Percentiles rank a stretch among this genome's conserved stretches.
These are phyloP conservation scores for Theocolax elegans DNA, from an alignment of 1,140 invertebrate species.

Conservation along the genomic window DNA sequence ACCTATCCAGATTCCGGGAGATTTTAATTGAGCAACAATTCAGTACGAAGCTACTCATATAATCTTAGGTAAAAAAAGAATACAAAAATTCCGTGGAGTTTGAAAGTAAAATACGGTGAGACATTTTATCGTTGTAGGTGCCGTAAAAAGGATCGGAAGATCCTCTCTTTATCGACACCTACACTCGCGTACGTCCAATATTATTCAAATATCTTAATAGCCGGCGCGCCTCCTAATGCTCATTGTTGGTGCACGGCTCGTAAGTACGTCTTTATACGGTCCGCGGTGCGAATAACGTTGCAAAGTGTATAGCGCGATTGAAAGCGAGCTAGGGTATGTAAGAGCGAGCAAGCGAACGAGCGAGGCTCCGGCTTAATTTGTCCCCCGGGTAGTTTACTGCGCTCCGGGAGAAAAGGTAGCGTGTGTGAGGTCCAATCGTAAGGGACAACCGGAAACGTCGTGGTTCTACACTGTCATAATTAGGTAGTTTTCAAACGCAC, in stretches of 20 bases:
- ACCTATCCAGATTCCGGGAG: not conserved
- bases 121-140: constrained; percentile 47
- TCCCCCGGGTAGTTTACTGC: not conserved
- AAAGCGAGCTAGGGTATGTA: no score
- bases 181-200: constrained; percentile 27
- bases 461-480: not conserved
- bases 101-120: not conserved
- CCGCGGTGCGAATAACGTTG: constrained; percentile 27
- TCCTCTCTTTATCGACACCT: constrained; percentile 34
- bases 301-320: constrained; percentile 12
- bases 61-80: not conserved
- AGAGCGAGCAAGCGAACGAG: not conserved
- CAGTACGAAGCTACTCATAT: constrained; percentile 1
- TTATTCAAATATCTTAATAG: constrained; percentile 49
- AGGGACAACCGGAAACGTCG: no score
- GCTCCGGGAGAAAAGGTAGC: no score
- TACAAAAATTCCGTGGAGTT: no score
- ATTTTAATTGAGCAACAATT: not conserved
- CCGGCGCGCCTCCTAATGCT: constrained; percentile 31
- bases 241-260: constrained; percentile 17
- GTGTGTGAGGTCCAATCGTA: no score
- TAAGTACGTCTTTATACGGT: constrained; percentile 36
- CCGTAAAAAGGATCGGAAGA: constrained; percentile 46
- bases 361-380: not conserved
- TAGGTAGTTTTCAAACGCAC: no score